A percentile compares a stretch with the other conserved stretches of the same genome.
Evolutionary conservation across 2,113 vertebrate genomes (phyloP).

Genomic region (Actinemys pallida): DNA sequence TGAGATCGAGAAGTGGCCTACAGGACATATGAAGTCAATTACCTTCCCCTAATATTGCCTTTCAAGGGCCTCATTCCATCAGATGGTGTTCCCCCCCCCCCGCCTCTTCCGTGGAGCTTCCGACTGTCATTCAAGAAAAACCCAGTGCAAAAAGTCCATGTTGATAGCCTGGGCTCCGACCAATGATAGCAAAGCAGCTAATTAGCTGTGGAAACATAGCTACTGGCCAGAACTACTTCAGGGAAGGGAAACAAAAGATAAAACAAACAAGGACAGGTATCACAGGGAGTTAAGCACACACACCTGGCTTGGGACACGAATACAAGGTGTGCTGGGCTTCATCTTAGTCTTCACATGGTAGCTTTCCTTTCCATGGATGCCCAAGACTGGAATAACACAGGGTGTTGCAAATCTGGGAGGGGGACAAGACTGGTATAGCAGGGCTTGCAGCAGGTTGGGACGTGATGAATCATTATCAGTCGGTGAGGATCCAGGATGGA

Average conservation of each 20-base stretch:
- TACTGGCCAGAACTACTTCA: rapidly evolving
- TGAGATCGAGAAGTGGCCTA: constrained; percentile 47
- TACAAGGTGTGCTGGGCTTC: not conserved
- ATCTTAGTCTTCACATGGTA: not conserved
- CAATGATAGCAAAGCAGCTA: rapidly evolving
- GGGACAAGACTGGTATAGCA: not conserved
- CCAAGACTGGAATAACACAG: not conserved
- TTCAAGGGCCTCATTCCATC: not conserved
- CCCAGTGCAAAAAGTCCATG: rapidly evolving
- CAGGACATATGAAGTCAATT: constrained; percentile 30
- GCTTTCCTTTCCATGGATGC: not conserved
- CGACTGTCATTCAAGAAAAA: not conserved
- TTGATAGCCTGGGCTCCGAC: not conserved
- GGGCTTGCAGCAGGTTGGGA: not conserved
- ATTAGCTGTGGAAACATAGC: not conserved
- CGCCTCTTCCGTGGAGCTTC: not conserved
- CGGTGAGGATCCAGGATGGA: not conserved
- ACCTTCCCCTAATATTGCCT: constrained; percentile 5
- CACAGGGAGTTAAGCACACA: not conserved
- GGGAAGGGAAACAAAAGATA: not conserved
- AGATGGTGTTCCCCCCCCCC: rapidly evolving
- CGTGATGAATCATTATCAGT: not conserved
- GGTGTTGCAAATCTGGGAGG: not conserved
- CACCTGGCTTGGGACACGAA: not conserved
- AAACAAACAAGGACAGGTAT: not conserved